Percentiles rank a stretch among this genome's conserved stretches.
Evolutionary conservation across 2,888 invertebrate genomes (phyloP).

Genomic region (Prenolepis imparis): DNA sequence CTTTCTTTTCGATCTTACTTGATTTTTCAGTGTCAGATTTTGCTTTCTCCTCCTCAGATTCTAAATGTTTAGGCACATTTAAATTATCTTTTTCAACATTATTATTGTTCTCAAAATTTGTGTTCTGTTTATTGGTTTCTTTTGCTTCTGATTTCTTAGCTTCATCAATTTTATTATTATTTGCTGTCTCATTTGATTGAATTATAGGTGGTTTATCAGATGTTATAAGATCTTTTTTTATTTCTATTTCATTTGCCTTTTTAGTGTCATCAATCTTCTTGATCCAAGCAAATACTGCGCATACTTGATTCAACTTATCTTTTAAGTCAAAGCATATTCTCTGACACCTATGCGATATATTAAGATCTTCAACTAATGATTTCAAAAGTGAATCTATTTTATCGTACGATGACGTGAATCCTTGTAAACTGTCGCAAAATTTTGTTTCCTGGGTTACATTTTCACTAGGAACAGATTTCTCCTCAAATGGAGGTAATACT

Average conservation of each 20-base stretch:
- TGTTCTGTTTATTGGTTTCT: neutral
- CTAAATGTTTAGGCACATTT: neutral
- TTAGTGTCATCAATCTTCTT: constrained; percentile 57
- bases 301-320: constrained; percentile 63
- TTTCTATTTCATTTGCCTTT: neutral
- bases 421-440: constrained; percentile 62
- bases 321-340: constrained; percentile 55
- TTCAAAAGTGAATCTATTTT: constrained; percentile 43
- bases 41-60: neutral
- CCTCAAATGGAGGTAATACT: constrained; percentile 59
- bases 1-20: neutral
- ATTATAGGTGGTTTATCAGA: neutral
- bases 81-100: neutral
- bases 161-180: neutral
- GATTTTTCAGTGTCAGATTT: neutral
- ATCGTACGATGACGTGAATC: constrained; percentile 38
- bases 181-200: neutral
- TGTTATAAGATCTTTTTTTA: neutral
- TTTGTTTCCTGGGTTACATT: neutral
- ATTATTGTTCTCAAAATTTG: neutral
- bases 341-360: constrained; percentile 16
- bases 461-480: constrained; percentile 3
- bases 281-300: constrained; percentile 68
- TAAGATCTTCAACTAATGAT: constrained; percentile 41
- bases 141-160: neutral